These are phyloP conservation scores for Tachypleus tridentatus DNA, from an alignment of 1,140 invertebrate species.

Conservation along the genomic window DNA sequence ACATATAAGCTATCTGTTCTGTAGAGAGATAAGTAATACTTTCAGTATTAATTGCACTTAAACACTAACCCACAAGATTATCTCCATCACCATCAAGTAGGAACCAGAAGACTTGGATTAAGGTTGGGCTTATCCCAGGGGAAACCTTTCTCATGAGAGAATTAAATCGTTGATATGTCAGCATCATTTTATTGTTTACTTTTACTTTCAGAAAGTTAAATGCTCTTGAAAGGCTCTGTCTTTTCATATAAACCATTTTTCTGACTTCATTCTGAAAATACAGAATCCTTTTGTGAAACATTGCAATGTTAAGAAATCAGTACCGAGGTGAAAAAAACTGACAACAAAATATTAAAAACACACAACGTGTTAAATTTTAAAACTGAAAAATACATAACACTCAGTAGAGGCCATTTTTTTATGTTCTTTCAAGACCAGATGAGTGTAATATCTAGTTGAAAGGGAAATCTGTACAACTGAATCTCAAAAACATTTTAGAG, in stretches of 20 bases:
- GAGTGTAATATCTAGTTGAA: no score
- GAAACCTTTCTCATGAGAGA: slow-evolving; percentile 32
- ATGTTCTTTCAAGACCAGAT: no score
- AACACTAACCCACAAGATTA: slow-evolving; percentile 29
- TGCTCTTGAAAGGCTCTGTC: slow-evolving; percentile 33
- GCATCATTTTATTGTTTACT: slow-evolving; percentile 23
- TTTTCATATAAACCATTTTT: slow-evolving; percentile 28
- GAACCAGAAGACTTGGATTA: slow-evolving; percentile 35
- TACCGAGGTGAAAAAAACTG: neutral
- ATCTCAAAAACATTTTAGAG: no score
- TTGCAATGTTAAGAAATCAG: no score
- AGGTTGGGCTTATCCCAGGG: slow-evolving; percentile 30
- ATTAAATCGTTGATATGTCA: slow-evolving; percentile 31
- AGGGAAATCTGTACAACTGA: no score
- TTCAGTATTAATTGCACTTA: slow-evolving; percentile 4
- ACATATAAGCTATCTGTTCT: neutral
- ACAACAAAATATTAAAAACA: neutral
- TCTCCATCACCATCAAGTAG: slow-evolving; percentile 35
- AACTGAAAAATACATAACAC: neutral
- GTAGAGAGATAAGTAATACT: neutral
- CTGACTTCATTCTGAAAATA: slow-evolving; percentile 38
- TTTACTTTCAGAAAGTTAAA: slow-evolving; percentile 34
- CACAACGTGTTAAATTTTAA: neutral
- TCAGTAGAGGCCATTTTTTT: neutral
- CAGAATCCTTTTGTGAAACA: neutral